Evolutionary conservation across 2,113 vertebrate species (phyloP), one percentile per base, ranked within the genome.

Genomic region (Siniperca knerii): DNA sequence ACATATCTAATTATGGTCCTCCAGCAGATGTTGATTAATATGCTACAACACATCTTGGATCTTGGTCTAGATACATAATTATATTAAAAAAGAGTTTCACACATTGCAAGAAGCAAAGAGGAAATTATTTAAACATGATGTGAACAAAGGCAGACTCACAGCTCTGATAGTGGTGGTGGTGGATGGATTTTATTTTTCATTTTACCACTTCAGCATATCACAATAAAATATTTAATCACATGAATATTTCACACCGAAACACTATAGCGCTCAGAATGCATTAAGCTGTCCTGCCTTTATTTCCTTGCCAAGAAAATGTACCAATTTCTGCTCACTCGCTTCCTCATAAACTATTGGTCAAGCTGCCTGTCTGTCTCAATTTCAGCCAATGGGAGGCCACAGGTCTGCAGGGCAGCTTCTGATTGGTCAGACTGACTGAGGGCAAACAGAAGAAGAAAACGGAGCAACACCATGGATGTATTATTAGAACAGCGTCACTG

Each of bases 141-240:
- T 71, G 61, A 77, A 89, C 79, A 88, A 83, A 87, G 21, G 57
- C 69, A 89, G 42, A 86, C 67, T 40, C 77, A 33, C 33, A 77
- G 64, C 55, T 85, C 46, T 48, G 66, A 55, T 79, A 42, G 76
- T 25, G 46, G 40, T 81, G 64, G 75, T 73, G 60, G 83, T 84
- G 81, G 44, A 79, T 83, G 61, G 58, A 75, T 90, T 93, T 93
- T 88, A 80, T 94, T 91, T 75, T 85, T 88, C 44, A 83, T 83
- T 88, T 78, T 33, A 81, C 83, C 85, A 89, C 85, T 88, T 89
- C 70, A 87, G 90, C 87, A 93, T 86, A 91, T 93, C 83, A 95
- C 93, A 92, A 92, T 93, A 84, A 94, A 93, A 92, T 93, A 94
- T 93, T 91, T 33, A 94, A 90, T 80, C 81, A 94, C 93, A 93